Evolutionary conservation across 2,888 invertebrate genomes (phyloP), one percentile per base, ranked within the genome.

Genomic region (Chalcis sispes): DNA sequence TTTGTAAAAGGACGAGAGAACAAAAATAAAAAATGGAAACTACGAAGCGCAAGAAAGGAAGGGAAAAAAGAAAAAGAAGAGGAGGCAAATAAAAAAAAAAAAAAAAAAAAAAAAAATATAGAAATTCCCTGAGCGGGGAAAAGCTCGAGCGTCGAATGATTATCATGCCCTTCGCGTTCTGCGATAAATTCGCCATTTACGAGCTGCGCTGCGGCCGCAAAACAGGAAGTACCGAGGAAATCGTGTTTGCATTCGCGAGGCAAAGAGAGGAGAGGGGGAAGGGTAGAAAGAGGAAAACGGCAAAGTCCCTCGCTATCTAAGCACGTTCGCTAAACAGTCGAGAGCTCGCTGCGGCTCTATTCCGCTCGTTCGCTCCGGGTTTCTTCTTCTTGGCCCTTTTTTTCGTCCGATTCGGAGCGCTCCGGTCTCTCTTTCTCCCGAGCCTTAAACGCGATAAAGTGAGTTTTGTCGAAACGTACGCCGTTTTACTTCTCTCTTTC

Each of bases 311-410:
- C 15, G 13, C 81, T 82, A 61, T 50, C 64, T 36, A 56, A 83
- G 82, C 83, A 83, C 83, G 83, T 82, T 81, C 82, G 81, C 84
- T 83, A 84, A 84, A 84, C 61, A 62, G 42, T 54, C 23, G 23
- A 58, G n/a, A n/a, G n/a, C n/a, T n/a, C n/a, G 42, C 23, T 27
- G 56, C 46, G 77, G 77, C 81, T n/a, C n/a, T n/a, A n/a, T n/a
- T n/a, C n/a, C n/a, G n/a, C 13, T 10, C 13, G 13, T 46, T 10
- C 13, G 13, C 46, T 46, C 46, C 10, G 2, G 10, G 7, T 15
- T 15, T n/a, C 8, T 46, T 46, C 7, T 46, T 15, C 46, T 15
- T 15, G 8, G 13, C 8, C 46, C 2, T 2, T 15, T 46, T 46
- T 15, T 15, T 46, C 46, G 2, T 46, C 46, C 15, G 4, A 5